These are phyloP conservation scores for Pampus argenteus DNA, from an alignment of 2,797 vertebrate species.

Conservation along the genomic window DNA sequence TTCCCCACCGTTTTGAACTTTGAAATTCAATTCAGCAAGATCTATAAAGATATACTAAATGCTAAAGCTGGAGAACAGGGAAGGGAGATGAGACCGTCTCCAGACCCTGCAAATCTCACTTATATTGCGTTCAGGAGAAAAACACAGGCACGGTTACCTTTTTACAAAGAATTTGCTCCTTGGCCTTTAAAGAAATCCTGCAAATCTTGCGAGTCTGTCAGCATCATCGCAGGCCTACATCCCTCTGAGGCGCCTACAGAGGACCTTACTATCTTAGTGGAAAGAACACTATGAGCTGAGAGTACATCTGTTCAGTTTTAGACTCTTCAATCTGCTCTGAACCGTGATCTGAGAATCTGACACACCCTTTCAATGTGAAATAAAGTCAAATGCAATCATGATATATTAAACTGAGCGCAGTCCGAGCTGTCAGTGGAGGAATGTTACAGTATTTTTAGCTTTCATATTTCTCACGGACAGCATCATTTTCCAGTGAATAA, in stretches of 20 bases:
- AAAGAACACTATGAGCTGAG: slow-evolving; percentile 30
- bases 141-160: slow-evolving; percentile 45
- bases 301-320: slow-evolving; percentile 29
- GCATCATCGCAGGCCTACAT: slow-evolving; percentile 49
- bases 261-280: slow-evolving; percentile 44
- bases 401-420: slow-evolving; percentile 2
- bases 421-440: slow-evolving; percentile 5
- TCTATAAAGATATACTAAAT: slow-evolving; percentile 74
- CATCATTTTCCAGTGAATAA: not conserved
- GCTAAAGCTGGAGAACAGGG: slow-evolving; percentile 59
- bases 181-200: slow-evolving; percentile 65
- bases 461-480: not conserved
- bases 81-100: slow-evolving; percentile 62
- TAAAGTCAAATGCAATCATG: slow-evolving; percentile 13
- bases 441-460: not conserved
- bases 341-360: slow-evolving; percentile 22
- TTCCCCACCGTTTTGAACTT: slow-evolving; percentile 70
- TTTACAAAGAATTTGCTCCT: slow-evolving; percentile 65
- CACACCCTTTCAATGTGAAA: slow-evolving; percentile 10
- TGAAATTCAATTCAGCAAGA: slow-evolving; percentile 73
- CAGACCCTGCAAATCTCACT: slow-evolving; percentile 79
- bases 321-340: slow-evolving; percentile 12
- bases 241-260: slow-evolving; percentile 50
- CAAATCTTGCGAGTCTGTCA: slow-evolving; percentile 64
- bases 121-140: slow-evolving; percentile 77